Evolutionary conservation across 2,888 invertebrate genomes (phyloP).

Genomic region (Chymomyza caudatula): DNA sequence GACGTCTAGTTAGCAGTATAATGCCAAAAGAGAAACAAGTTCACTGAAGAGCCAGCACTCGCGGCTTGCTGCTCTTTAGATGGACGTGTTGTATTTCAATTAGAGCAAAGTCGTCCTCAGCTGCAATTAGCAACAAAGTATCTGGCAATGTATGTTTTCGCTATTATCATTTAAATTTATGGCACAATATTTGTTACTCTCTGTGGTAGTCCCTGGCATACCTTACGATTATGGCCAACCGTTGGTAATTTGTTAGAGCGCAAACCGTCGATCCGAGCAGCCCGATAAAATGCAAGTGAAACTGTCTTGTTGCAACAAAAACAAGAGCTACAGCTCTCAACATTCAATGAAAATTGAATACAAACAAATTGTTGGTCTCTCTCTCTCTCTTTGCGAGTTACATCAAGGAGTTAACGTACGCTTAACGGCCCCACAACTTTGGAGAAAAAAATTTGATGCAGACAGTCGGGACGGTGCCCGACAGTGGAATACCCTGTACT

Average conservation of each 20-base stretch:
- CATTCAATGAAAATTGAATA: slow-evolving; percentile 47
- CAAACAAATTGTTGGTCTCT: slow-evolving; percentile 52
- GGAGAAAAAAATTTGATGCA: too few relatives aligned
- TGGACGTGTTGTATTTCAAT: slow-evolving; percentile 62
- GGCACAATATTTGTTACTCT: slow-evolving; percentile 52
- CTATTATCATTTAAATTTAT: slow-evolving; percentile 70
- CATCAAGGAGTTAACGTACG: too few relatives aligned
- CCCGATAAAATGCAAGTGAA: slow-evolving; percentile 31
- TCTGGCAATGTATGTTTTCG: slow-evolving; percentile 66
- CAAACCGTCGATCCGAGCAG: slow-evolving; percentile 26
- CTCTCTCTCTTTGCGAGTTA: neutral
- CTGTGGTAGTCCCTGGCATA: slow-evolving; percentile 14
- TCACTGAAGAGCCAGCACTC: slow-evolving; percentile 26
- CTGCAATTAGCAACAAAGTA: slow-evolving; percentile 68
- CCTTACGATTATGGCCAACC: slow-evolving; percentile 40
- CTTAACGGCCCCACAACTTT: too few relatives aligned
- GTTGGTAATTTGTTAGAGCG: slow-evolving; percentile 17
- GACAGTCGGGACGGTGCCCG: too few relatives aligned
- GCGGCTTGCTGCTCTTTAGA: slow-evolving; percentile 6
- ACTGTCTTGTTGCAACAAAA: neutral
- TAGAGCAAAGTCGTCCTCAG: slow-evolving; percentile 63
- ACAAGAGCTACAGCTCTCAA: neutral
- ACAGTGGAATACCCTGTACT: too few relatives aligned
- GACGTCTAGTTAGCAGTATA: slow-evolving; percentile 60
- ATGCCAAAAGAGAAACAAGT: slow-evolving; percentile 68